These are phyloP conservation scores for Abrostola triplasia DNA, from an alignment of 2,888 invertebrate genomes.

Conservation along the genomic window DNA sequence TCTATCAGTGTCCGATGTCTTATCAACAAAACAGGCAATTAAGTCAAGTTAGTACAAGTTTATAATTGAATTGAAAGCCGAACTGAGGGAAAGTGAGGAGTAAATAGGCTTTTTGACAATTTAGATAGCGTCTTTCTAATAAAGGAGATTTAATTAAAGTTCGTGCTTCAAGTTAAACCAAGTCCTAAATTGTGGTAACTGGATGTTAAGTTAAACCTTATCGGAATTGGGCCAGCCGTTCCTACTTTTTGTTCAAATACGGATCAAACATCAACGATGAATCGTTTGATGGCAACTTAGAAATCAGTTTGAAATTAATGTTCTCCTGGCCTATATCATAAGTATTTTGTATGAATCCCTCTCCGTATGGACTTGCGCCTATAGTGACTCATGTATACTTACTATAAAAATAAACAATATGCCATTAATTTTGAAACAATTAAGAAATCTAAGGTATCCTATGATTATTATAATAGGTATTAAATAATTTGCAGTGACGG, in stretches of 20 bases:
- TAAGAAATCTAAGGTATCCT: too few relatives aligned
- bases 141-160: conserved; percentile 41
- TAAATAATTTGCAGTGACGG: too few relatives aligned
- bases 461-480: too few relatives aligned
- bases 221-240: conserved; percentile 10
- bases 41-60: conserved; percentile 31
- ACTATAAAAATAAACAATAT: too few relatives aligned
- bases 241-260: neutral
- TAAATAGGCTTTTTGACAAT: conserved; percentile 46
- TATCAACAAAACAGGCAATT: conserved; percentile 25
- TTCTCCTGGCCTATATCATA: neutral
- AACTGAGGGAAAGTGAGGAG: conserved; percentile 27
- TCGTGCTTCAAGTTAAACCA: conserved; percentile 20
- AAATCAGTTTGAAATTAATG: neutral
- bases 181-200: conserved; percentile 21
- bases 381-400: too few relatives aligned
- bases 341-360: neutral
- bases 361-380: too few relatives aligned
- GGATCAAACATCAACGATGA: neutral
- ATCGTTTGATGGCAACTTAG: neutral
- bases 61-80: conserved; percentile 43
- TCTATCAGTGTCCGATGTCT: conserved; percentile 10
- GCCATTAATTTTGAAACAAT: too few relatives aligned
- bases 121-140: conserved; percentile 31
- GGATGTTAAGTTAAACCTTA: conserved; percentile 14